Evolutionary conservation across 2,888 invertebrate species (phyloP), one percentile per base, ranked within the genome.

Genomic region (Dryobotodes eremita): DNA sequence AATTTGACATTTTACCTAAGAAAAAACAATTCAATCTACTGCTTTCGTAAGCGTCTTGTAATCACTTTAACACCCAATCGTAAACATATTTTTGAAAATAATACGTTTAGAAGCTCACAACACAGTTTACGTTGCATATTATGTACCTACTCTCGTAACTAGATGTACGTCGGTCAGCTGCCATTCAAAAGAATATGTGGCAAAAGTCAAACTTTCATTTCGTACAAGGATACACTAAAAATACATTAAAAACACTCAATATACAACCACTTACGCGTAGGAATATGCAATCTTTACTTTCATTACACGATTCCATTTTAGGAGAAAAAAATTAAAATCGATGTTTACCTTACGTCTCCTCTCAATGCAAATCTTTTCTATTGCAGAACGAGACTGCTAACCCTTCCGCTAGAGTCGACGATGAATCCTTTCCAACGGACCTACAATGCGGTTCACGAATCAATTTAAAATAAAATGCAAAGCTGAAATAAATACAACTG

Each of bases 161-260:
- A 95, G 92, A 95, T 92, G 94, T 95, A 95, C 95, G 95, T 95
- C 95, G 95, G 96, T 96, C 97, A 97, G 96, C 96, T 96, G 97
- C 97, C 96, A 96, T 96, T 95, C 97, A 96, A 95, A 94, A 95
- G 96, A 96, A 96, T 97, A 97, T 97, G 97, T 97, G 97, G 97
- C 97, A 97, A 96, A 97, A 97, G 96, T 97, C 96, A 96, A 96
- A 96, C 97, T 96, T 96, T 96, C 96, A 96, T 96, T 96, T 96
- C 94, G 95, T 95, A 96, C 96, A 96, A 96, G 96, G 96, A 96
- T 96, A 94, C 95, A 96, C 97, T 96, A 96, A 95, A 97, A 97
- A 97, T 97, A 97, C 93, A 94, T 94, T 94, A 94, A 92, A 95
- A 96, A 96, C 95, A 95, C 93, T 94, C 89, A 88, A 92, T 89